phyloP scores from a whole-genome alignment of 2,113 vertebrate species.

The Pangasianodon hypophthalmus region DNA sequence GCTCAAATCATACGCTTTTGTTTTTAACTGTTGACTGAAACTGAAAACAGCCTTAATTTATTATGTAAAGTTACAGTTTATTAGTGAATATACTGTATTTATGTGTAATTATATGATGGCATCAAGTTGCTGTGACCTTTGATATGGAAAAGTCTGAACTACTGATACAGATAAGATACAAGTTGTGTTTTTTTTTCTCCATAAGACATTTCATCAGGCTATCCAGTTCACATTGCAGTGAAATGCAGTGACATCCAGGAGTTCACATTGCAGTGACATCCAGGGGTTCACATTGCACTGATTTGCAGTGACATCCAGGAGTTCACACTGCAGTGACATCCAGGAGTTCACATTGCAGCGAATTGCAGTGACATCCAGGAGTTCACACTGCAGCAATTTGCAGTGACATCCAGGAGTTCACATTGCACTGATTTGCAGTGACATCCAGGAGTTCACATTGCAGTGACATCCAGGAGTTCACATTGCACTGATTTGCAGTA shows the following conservation, averaged over 20 bases:
- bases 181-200: background rate
- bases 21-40: background rate
- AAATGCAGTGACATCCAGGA: background rate
- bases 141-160: background rate
- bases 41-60: background rate
- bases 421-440: too few relatives aligned
- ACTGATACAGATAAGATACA: background rate
- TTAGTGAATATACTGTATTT: background rate
- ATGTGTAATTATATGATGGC: background rate
- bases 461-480: too few relatives aligned
- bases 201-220: background rate
- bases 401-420: too few relatives aligned
- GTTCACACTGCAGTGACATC: too few relatives aligned
- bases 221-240: background rate
- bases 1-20: background rate
- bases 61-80: background rate
- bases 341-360: too few relatives aligned
- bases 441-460: too few relatives aligned
- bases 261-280: background rate
- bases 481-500: too few relatives aligned
- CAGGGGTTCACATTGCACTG: too few relatives aligned
- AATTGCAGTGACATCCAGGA: too few relatives aligned
- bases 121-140: constrained; percentile 11
- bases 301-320: too few relatives aligned
- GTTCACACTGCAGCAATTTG: too few relatives aligned